Evolutionary conservation across 2,888 invertebrate species (phyloP).

Genomic region (Brenthis daphne): DNA sequence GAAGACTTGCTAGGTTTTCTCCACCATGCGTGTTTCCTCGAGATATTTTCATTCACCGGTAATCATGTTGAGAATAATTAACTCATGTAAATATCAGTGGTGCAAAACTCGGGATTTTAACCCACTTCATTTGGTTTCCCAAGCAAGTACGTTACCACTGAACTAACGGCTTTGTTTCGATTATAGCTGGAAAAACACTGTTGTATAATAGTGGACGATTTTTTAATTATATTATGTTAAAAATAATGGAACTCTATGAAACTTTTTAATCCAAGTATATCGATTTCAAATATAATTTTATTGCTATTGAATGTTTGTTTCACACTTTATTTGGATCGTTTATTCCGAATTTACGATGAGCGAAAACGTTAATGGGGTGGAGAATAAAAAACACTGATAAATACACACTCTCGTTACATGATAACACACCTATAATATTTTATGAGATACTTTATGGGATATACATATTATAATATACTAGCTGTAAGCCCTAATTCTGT

Average conservation of each 20-base stretch:
- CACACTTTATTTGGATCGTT: slow-evolving; percentile 21
- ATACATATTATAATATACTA: background rate
- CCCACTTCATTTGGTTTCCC: too few species aligned
- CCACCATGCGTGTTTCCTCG: too few species aligned
- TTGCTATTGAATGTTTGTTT: slow-evolving; percentile 21
- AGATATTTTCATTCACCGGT: too few species aligned
- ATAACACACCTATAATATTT: slow-evolving; percentile 9
- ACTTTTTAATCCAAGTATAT: background rate
- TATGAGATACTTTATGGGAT: slow-evolving; percentile 1
- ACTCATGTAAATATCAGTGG: too few species aligned
- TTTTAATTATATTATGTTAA: background rate
- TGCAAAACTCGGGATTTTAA: too few species aligned
- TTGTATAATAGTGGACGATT: too few species aligned
- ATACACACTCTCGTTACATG: slow-evolving; percentile 11
- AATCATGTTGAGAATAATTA: too few species aligned
- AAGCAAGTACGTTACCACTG: too few species aligned
- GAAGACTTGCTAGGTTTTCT: too few species aligned
- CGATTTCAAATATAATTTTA: slow-evolving; percentile 14
- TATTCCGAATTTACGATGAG: slow-evolving; percentile 25
- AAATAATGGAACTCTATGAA: background rate
- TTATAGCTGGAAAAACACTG: too few species aligned
- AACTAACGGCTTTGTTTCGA: too few species aligned
- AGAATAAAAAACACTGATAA: slow-evolving; percentile 12
- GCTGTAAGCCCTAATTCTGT: background rate
- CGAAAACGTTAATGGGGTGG: slow-evolving; percentile 24